Conservation (phyloP, 2,888 invertebrate species). For the Andrena chrysosceles region DNA sequence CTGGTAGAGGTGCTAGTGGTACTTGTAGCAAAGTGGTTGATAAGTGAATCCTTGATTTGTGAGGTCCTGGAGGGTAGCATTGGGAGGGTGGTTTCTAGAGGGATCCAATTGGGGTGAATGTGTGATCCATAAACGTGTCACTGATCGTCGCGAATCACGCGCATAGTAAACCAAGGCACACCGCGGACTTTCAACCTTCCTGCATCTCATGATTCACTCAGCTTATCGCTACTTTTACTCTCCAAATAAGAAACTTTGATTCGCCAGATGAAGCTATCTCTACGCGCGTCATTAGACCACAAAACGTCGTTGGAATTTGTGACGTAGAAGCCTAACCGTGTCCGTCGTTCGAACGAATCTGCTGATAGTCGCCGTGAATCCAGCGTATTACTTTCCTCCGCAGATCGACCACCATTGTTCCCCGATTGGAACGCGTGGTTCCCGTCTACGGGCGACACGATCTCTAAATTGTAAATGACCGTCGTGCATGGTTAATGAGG, state of each 20-base stretch:
- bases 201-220: neutral
- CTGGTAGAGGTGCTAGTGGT: neutral
- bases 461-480: conserved; percentile 55
- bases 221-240: neutral
- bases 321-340: too few relatives aligned
- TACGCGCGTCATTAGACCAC: neutral
- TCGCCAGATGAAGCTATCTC: conserved; percentile 1
- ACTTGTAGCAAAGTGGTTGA: too few relatives aligned
- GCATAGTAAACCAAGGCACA: neutral
- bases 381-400: neutral
- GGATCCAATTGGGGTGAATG: too few relatives aligned
- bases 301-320: neutral
- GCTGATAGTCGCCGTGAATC: neutral
- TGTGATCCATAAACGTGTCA: neutral
- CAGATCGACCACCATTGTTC: neutral
- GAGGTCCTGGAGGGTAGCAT: too few relatives aligned
- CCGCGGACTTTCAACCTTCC: neutral
- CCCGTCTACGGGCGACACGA: conserved; percentile 5
- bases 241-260: neutral
- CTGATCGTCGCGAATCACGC: neutral
- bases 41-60: too few relatives aligned
- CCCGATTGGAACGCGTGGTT: conserved; percentile 14
- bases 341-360: too few relatives aligned
- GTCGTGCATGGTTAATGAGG: conserved; percentile 37
- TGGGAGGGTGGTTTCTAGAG: too few relatives aligned